A percentile compares a stretch with the other conserved stretches of the same genome.
Conservation (phyloP, 2,797 vertebrate genomes). For the Pangasius krempfi region DNA sequence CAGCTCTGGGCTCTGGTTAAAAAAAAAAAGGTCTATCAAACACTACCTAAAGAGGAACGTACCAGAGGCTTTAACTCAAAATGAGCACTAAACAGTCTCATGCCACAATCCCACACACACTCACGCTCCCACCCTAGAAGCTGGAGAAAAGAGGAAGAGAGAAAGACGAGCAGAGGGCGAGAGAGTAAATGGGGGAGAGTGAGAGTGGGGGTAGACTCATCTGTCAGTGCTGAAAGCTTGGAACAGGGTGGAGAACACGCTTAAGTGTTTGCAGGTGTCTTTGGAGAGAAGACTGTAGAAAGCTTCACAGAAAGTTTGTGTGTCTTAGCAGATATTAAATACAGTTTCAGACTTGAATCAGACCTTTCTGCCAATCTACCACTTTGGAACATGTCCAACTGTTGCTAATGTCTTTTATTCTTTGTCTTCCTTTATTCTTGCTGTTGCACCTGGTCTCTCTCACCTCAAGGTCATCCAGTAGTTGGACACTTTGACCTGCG, state of each 20-base stretch:
- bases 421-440: conserved; percentile 27
- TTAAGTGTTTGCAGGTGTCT: conserved; percentile 68
- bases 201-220: conserved; percentile 52
- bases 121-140: conserved; percentile 27
- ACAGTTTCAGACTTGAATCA: conserved; percentile 42
- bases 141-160: conserved; percentile 36
- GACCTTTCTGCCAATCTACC: conserved; percentile 38
- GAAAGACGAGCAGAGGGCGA: conserved; percentile 26
- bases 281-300: conserved; percentile 43
- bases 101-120: conserved; percentile 38
- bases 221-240: conserved; percentile 55
- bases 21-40: conserved; percentile 34
- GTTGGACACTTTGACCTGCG: conserved; percentile 35
- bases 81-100: conserved; percentile 44
- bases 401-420: conserved; percentile 39
- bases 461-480: conserved; percentile 43
- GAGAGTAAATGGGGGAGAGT: conserved; percentile 37
- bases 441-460: conserved; percentile 45
- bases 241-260: conserved; percentile 51
- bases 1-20: conserved; percentile 31
- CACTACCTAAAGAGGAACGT: conserved; percentile 43
- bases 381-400: conserved; percentile 38
- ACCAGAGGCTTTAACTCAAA: conserved; percentile 34
- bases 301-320: conserved; percentile 32
- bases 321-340: conserved; percentile 44